Conservation (phyloP, 2,888 invertebrate species). For the Troides oblongomaculatus region DNA sequence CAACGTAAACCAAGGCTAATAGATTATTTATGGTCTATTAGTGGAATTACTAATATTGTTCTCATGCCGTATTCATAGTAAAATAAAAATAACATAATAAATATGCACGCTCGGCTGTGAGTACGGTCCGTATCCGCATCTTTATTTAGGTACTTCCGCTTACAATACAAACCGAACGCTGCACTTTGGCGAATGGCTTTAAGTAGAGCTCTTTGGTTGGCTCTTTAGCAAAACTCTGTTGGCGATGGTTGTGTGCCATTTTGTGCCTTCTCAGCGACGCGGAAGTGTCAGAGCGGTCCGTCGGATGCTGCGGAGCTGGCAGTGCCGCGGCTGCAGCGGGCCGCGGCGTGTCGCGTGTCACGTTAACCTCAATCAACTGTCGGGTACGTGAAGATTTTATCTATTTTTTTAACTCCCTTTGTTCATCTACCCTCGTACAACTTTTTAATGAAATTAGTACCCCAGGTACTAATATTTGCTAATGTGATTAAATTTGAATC, state of each 20-base stretch:
- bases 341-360: conserved; percentile 19
- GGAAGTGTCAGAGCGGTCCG: conserved; percentile 5
- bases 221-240: conserved; percentile 22
- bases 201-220: conserved; percentile 28
- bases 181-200: conserved; percentile 38
- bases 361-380: conserved; percentile 6
- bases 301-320: conserved; percentile 5
- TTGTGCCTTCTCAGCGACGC: conserved; percentile 7
- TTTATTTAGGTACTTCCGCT: conserved; percentile 33
- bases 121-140: conserved; percentile 21
- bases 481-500: conserved; percentile 7
- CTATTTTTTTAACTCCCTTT: background rate
- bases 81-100: background rate
- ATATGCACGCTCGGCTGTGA: conserved; percentile 19
- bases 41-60: too few relatives aligned
- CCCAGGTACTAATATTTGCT: background rate
- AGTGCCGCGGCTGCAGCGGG: background rate
- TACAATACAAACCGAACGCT: conserved; percentile 34
- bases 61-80: too few relatives aligned
- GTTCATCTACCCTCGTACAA: background rate
- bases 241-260: conserved; percentile 17
- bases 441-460: conserved; percentile 6
- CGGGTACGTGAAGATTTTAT: conserved; percentile 3
- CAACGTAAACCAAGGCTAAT: too few relatives aligned
- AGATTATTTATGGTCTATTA: too few relatives aligned